phyloP scores from a whole-genome alignment of 2,113 vertebrate genomes.

The Gallinago jamesoni region DNA sequence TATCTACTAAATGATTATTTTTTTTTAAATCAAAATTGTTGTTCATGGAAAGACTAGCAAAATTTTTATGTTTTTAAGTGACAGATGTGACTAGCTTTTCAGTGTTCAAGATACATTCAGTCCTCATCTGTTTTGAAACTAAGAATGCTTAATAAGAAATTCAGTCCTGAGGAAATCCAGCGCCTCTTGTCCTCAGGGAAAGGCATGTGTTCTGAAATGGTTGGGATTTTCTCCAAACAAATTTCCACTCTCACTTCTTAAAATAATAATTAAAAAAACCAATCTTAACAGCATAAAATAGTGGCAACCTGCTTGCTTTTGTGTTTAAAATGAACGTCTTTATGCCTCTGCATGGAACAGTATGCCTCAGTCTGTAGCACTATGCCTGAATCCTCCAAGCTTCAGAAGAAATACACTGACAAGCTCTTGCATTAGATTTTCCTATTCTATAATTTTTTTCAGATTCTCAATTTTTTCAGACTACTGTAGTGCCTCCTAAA shows the following conservation, averaged over 20 bases:
- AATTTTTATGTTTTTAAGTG: neutral
- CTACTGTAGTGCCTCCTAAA: neutral
- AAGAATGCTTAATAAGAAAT: neutral
- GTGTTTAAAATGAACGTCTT: neutral
- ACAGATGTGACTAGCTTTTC: constrained; percentile 18
- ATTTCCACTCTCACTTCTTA: too few species aligned
- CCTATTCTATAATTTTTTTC: neutral
- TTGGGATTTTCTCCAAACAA: neutral
- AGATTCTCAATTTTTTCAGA: neutral
- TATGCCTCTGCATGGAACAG: neutral
- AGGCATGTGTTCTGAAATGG: neutral
- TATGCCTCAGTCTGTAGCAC: neutral
- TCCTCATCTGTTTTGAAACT: neutral
- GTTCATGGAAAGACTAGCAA: neutral
- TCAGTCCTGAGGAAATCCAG: neutral
- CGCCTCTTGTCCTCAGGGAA: neutral
- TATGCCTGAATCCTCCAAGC: neutral
- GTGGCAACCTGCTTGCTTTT: neutral
- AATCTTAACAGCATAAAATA: neutral
- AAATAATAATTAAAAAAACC: too few species aligned
- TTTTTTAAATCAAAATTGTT: neutral
- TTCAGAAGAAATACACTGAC: neutral
- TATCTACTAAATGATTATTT: neutral
- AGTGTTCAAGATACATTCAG: neutral
- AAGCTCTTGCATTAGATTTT: neutral